Evolutionary conservation across 2,888 invertebrate species (phyloP), one percentile per base, ranked within the genome.

Genomic region (Mantis religiosa): DNA sequence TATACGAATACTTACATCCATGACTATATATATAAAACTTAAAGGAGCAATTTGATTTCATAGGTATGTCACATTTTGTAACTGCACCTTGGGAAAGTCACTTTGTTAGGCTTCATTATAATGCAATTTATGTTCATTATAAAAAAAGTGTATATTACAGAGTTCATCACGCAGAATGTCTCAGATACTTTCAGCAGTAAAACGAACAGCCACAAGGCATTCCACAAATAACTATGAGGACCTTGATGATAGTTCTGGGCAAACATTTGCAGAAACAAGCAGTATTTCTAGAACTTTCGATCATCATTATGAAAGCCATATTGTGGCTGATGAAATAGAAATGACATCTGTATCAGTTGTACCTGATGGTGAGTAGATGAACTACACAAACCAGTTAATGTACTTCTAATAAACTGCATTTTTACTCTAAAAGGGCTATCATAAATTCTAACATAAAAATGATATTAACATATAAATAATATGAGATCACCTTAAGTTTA

Each of bases 281-380:
- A 85, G 30, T 71, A 27, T 82, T 83, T 82, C 27, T 54, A 25
- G 25, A 87, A 71, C 71, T 30, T 30, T 88, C n/a, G 88, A 89
- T 41, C 89, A 87, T 81, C 84, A 87, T 54, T 90, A 88, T 86
- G 84, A 88, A n/a, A 89, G 83, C 54, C 88, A 83, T 82, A 86
- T 90, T 34, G 86, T 47, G 2, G 85, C 89, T 27, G 90, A 90
- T 54, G 92, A 93, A 87, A 95, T 97, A 91, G 97, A 97, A 94
- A 96, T 97, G 95, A 96, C 96, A 89, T 96, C 97, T 6, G 96
- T 97, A 47, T 95, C 96, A 9, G 97, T 97, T 47, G 96, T 97
- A 41, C 97, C 97, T 90, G 97, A 97, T 93, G 97, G 97, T 97
- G 94, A 92, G 91, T 90, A 34, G 20, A 27, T 0, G 4, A 87